phyloP scores from a whole-genome alignment of 1,140 invertebrate genomes.

The Drosophila aff. region DNA sequence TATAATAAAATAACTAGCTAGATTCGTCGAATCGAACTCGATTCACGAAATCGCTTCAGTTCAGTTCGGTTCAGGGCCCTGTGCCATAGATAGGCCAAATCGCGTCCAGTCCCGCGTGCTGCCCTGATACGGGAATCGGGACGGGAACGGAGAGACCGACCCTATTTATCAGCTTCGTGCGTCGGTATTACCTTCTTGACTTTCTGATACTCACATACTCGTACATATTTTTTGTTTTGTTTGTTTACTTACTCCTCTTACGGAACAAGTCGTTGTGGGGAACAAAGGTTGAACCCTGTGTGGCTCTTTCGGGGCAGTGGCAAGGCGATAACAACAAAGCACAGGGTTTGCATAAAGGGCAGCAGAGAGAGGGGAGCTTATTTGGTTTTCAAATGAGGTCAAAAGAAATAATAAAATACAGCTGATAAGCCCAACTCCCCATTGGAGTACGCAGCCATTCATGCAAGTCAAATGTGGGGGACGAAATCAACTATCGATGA shows the following conservation, averaged over 20 bases:
- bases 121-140: slow-evolving; percentile 25
- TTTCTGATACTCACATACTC: slow-evolving; percentile 23
- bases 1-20: not conserved
- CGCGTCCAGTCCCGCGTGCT: slow-evolving; percentile 2
- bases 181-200: slow-evolving; percentile 50
- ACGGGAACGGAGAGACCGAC: slow-evolving; percentile 31
- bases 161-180: slow-evolving; percentile 43
- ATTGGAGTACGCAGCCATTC: slow-evolving; percentile 5
- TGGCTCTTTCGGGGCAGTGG: not conserved
- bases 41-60: slow-evolving; percentile 1
- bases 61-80: slow-evolving; percentile 56
- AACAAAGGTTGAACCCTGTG: slow-evolving; percentile 66
- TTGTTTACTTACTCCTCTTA: slow-evolving; percentile 20
- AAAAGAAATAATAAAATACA: slow-evolving; percentile 59
- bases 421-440: slow-evolving; percentile 63
- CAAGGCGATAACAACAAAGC: slow-evolving; percentile 31
- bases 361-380: slow-evolving; percentile 39
- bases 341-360: slow-evolving; percentile 42
- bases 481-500: slow-evolving; percentile 40
- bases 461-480: slow-evolving; percentile 48
- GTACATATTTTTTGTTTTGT: not conserved
- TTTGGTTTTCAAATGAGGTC: slow-evolving; percentile 82
- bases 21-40: slow-evolving; percentile 31
- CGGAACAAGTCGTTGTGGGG: slow-evolving; percentile 18
- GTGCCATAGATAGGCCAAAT: slow-evolving; percentile 35